Evolutionary conservation across 2,888 invertebrate genomes (phyloP).

Genomic region (Monoplex corrugatus): DNA sequence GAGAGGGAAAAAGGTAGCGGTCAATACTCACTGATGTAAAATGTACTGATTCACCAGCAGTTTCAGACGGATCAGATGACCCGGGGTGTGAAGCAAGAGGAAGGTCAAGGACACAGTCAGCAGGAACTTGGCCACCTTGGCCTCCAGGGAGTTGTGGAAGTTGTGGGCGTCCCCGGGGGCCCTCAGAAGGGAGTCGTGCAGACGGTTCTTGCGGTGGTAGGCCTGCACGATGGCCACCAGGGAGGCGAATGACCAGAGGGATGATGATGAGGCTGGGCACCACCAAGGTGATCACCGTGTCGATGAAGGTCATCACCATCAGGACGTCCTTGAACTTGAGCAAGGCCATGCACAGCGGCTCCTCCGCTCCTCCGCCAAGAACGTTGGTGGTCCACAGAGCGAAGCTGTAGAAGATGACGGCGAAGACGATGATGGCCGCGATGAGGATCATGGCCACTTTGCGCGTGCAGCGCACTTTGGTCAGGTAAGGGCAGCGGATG

Average conservation of each 20-base stretch:
- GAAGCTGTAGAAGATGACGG: slow-evolving; percentile 60
- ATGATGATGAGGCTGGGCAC: slow-evolving; percentile 61
- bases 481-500: slow-evolving; percentile 58
- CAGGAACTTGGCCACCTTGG: slow-evolving; percentile 60
- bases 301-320: slow-evolving; percentile 60
- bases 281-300: slow-evolving; percentile 62
- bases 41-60: slow-evolving; percentile 46
- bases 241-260: slow-evolving; percentile 57
- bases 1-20: background rate
- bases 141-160: slow-evolving; percentile 47
- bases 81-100: slow-evolving; percentile 66
- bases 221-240: slow-evolving; percentile 51
- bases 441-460: slow-evolving; percentile 53
- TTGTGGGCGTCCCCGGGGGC: background rate
- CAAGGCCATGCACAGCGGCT: slow-evolving; percentile 53
- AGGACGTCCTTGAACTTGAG: slow-evolving; percentile 56
- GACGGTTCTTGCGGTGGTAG: slow-evolving; percentile 49
- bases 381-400: slow-evolving; percentile 63
- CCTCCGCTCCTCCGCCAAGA: slow-evolving; percentile 42
- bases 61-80: slow-evolving; percentile 63
- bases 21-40: background rate
- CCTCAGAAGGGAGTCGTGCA: slow-evolving; percentile 44
- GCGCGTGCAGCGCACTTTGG: slow-evolving; percentile 58
- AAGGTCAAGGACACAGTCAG: slow-evolving; percentile 65
- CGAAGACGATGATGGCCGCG: slow-evolving; percentile 51